Evolutionary conservation across 2,888 invertebrate species (phyloP).

Genomic region (Drosophila kokeensis): DNA sequence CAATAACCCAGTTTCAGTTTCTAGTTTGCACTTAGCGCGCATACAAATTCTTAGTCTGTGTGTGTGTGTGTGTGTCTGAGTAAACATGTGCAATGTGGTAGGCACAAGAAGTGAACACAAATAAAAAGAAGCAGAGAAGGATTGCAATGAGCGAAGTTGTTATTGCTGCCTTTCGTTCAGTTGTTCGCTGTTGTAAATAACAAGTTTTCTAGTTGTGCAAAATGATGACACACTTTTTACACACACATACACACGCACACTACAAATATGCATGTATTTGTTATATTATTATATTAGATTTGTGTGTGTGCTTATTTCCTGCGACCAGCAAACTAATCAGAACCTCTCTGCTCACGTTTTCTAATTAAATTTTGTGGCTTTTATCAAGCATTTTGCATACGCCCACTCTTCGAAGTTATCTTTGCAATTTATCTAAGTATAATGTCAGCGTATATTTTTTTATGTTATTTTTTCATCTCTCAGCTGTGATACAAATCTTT

Average conservation of each 20-base stretch:
- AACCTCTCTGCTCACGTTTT: constrained; percentile 44
- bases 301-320: constrained; percentile 37
- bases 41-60: constrained; percentile 44
- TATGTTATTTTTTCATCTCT: constrained; percentile 14
- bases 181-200: constrained; percentile 59
- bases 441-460: constrained; percentile 46
- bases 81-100: constrained; percentile 45
- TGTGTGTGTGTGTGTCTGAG: constrained; percentile 18
- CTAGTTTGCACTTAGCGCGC: constrained; percentile 73
- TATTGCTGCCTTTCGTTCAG: constrained; percentile 38
- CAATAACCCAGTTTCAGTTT: constrained; percentile 80
- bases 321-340: constrained; percentile 42
- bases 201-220: constrained; percentile 73
- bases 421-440: constrained; percentile 71
- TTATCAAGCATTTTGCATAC: constrained; percentile 48
- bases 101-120: constrained; percentile 39
- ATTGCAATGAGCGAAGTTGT: constrained; percentile 39
- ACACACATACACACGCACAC: constrained; percentile 28
- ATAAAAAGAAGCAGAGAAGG: constrained; percentile 26
- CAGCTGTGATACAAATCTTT: constrained; percentile 56
- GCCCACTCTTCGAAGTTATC: constrained; percentile 55
- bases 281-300: neutral
- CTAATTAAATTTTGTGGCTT: constrained; percentile 70
- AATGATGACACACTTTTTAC: constrained; percentile 74
- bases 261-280: neutral